Evolutionary conservation across 2,888 invertebrate genomes (phyloP), one percentile per base, ranked within the genome.

Genomic region (Aplocera efformata): DNA sequence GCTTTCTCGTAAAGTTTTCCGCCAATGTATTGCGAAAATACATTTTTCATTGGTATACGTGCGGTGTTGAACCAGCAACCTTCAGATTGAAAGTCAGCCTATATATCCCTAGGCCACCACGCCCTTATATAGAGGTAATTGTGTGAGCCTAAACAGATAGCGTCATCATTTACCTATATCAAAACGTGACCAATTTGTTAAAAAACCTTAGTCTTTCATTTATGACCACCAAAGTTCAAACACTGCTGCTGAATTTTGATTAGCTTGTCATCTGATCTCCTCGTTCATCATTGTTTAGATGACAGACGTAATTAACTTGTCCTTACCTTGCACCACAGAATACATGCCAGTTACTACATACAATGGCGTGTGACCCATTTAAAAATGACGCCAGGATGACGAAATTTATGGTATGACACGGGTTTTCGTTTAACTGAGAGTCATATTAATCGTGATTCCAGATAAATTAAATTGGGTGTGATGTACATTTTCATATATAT

Each of bases 211-310:
- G 37, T 34, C 34, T 55, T 52, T 51, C 47, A 49, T 48, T 51
- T 54, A 51, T 46, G 45, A 72, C 73, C 74, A 73, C 67, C 76
- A 83, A 76, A 81, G 82, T 76, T 84, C 78, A 82, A 76, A 74
- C 61, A 68, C 74, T 68, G 58, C 57, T 54, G 59, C 61, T 75
- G 85, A 85, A 85, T 85, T 74, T 63, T 79, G 74, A 85, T 82
- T 70, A 78, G 65, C 52, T 53, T 58, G 55, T 62, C 64, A 67
- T 61, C 66, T 64, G 66, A 66, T 67, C 63, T 51, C 54, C 63
- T 67, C 52, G 76, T 81, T 72, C 70, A 78, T 79, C 78, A 79
- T 80, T 68, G 64, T 79, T 71, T 68, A 63, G 70, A 77, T 72
- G 77, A 78, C 79, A 65, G 58, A 51, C 67, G 51, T 71, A 80